These are phyloP conservation scores for Venustaconcha ellipsiformis DNA, from an alignment of 1,140 invertebrate species.

Conservation along the genomic window DNA sequence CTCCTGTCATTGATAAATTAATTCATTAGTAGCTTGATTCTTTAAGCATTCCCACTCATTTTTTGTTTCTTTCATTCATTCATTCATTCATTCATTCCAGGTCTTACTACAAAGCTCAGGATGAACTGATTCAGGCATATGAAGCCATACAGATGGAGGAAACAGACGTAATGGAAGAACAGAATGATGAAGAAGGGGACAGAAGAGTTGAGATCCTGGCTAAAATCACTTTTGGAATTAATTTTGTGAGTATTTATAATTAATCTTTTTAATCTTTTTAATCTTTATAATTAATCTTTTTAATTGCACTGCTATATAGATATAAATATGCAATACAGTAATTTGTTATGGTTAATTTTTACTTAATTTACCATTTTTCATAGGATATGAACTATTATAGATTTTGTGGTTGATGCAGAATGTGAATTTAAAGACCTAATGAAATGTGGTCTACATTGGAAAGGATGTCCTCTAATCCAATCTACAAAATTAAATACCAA, in stretches of 20 bases:
- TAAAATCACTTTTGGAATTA: constrained; percentile 47
- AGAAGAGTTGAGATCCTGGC: constrained; percentile 34
- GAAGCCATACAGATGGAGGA: constrained; percentile 51
- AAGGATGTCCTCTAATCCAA: not conserved
- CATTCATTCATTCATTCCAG: constrained; percentile 29
- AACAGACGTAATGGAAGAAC: constrained; percentile 31
- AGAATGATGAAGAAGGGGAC: not conserved
- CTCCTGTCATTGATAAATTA: not conserved
- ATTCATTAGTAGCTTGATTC: not conserved
- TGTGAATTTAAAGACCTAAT: too few relatives aligned
- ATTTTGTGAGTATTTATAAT: constrained; percentile 39
- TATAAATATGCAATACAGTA: not conserved
- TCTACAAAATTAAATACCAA: not conserved
- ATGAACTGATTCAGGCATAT: constrained; percentile 62
- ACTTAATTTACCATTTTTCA: not conserved
- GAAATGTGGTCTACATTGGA: not conserved
- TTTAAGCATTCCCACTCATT: not conserved
- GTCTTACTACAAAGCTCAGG: constrained; percentile 64
- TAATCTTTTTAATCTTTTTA: not conserved
- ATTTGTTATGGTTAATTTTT: not conserved
- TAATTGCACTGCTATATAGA: not conserved
- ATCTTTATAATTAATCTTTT: not conserved
- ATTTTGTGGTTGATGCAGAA: too few relatives aligned
- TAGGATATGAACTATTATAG: too few relatives aligned
- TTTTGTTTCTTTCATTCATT: not conserved